These are phyloP conservation scores for Fragum whitleyi DNA, from an alignment of 2,888 invertebrate species.

Conservation along the genomic window DNA sequence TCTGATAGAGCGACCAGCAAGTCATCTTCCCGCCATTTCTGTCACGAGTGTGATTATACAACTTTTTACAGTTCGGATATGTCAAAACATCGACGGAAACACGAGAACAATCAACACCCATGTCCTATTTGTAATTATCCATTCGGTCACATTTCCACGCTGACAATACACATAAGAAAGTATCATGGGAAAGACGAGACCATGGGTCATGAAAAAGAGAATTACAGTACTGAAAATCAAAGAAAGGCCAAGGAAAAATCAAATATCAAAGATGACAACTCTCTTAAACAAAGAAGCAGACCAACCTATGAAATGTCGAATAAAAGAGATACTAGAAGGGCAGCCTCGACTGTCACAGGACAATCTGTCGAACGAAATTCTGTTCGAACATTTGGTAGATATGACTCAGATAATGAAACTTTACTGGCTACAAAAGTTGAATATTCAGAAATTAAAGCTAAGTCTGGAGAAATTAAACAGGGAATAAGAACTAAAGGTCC, in stretches of 20 bases:
- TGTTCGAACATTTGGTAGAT: no score
- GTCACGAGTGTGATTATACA: conserved; percentile 15
- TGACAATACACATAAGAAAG: conserved; percentile 6
- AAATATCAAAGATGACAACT: not conserved
- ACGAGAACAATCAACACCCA: not conserved
- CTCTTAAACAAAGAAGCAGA: not conserved
- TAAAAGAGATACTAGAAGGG: not conserved
- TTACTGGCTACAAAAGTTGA: no score
- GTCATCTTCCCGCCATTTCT: not conserved
- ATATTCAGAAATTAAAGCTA: no score
- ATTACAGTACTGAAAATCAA: not conserved
- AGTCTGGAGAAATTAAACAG: no score
- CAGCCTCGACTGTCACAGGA: not conserved
- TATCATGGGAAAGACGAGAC: conserved; percentile 1
- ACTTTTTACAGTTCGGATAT: conserved; percentile 10
- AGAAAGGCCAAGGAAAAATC: no score
- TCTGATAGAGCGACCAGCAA: not conserved
- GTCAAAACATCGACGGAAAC: conserved; percentile 11
- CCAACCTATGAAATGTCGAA: not conserved
- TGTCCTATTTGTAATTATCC: conserved; percentile 20
- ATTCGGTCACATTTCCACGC: not conserved
- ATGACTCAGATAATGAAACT: no score
- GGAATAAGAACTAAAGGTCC: no score
- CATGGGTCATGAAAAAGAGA: not conserved
- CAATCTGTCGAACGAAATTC: no score